These are phyloP conservation scores for Rhagophthalmus giganteus DNA, from an alignment of 2,888 invertebrate genomes.

Conservation along the genomic window DNA sequence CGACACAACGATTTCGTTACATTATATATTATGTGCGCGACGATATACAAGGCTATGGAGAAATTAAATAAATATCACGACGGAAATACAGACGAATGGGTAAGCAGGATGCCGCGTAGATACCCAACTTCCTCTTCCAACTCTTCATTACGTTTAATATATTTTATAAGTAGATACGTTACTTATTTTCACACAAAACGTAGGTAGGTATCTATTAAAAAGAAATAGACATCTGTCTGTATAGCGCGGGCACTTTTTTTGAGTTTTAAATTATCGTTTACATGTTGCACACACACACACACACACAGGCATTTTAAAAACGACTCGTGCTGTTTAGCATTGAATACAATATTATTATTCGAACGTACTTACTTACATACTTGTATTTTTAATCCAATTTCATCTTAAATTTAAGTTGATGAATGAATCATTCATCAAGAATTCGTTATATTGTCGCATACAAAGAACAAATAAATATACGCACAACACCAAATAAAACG, in stretches of 20 bases:
- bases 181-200: slow-evolving; percentile 1
- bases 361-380: no score
- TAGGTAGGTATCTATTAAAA: neutral
- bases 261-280: neutral
- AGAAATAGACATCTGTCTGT: neutral
- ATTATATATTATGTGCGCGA: neutral
- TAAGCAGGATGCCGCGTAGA: slow-evolving; percentile 25
- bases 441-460: no score
- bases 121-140: slow-evolving; percentile 26
- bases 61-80: slow-evolving; percentile 9
- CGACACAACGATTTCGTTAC: neutral
- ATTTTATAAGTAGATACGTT: slow-evolving; percentile 8
- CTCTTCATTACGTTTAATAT: slow-evolving; percentile 23
- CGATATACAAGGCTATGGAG: slow-evolving; percentile 1
- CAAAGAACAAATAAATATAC: neutral
- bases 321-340: no score
- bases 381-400: no score
- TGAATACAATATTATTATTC: no score
- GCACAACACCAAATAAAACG: neutral
- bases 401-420: no score
- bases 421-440: neutral
- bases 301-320: no score
- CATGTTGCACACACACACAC: neutral
- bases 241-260: neutral
- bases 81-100: slow-evolving; percentile 26